A percentile compares a stretch with the other conserved stretches of the same genome.
phyloP scores from a whole-genome alignment of 2,113 vertebrate genomes.

The Cyrtonyx montezumae region DNA sequence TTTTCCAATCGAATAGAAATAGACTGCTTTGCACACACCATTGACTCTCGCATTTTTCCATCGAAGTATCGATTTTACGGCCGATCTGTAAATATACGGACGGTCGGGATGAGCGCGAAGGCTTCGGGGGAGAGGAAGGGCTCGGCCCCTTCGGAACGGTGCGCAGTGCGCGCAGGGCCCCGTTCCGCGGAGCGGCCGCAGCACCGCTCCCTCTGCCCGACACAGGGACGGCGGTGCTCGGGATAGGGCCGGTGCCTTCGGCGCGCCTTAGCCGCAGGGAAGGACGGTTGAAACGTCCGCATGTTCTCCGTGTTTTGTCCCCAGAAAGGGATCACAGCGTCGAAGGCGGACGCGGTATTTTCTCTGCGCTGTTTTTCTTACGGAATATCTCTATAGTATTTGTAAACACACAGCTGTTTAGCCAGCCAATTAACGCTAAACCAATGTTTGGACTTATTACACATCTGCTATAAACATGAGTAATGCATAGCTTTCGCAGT shows the following conservation, averaged over 20 bases:
- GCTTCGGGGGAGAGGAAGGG: background rate
- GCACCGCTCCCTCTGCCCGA: background rate
- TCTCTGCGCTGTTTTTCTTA: slow-evolving; percentile 39
- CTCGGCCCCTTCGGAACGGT: background rate
- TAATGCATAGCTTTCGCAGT: slow-evolving; percentile 79
- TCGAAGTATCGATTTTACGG: slow-evolving; percentile 85
- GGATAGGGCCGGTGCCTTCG: background rate
- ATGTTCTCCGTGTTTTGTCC: background rate
- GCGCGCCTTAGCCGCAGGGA: slow-evolving; percentile 23
- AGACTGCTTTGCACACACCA: slow-evolving; percentile 82
- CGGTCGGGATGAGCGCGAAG: slow-evolving; percentile 40
- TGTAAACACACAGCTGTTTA: slow-evolving; percentile 79
- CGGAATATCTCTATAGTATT: slow-evolving; percentile 39
- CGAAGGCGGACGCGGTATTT: slow-evolving; percentile 13
- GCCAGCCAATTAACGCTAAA: slow-evolving; percentile 83
- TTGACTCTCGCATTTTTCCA: slow-evolving; percentile 82
- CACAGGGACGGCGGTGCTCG: background rate
- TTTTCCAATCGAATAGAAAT: slow-evolving; percentile 83
- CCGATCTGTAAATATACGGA: slow-evolving; percentile 80
- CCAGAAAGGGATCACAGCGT: slow-evolving; percentile 1
- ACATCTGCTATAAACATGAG: slow-evolving; percentile 83
- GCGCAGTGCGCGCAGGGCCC: background rate
- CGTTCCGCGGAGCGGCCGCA: background rate
- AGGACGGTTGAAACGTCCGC: background rate
- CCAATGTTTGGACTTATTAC: slow-evolving; percentile 80